Evolutionary conservation across 1,140 invertebrate genomes (phyloP), one percentile per base, ranked within the genome.

Genomic region (Drosophila pruinosa): DNA sequence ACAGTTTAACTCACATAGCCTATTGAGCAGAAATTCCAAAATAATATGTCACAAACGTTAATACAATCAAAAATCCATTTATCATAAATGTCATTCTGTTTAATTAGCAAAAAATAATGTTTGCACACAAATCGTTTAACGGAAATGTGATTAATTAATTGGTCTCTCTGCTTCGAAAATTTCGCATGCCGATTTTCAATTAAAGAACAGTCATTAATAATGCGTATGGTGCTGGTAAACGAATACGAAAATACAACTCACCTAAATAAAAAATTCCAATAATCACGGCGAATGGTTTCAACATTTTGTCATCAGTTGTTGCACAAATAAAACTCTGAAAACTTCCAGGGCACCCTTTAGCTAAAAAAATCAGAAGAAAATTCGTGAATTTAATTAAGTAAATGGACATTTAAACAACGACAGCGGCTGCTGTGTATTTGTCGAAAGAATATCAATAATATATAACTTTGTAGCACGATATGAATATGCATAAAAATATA

Each of bases 251-350:
- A 24, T 17, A 26, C 36, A 28, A 88, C 82, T 88, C 31, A 88
- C 82, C 82, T 67, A 88, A 88, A 82, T 89, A 89, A 75, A 88
- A 88, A 88, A 88, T 68, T 22, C 75, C 83, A 62, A 88, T 88
- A 78, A 88, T 88, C 67, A 88, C 38, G 57, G 82, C 48, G 28
- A 88, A 68, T 34, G 79, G 83, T 52, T 82, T 88, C 67, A 82
- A 65, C 82, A 88, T 88, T 75, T 88, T 88, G 82, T 82, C 83
- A 69, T 73, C 59, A 54, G 68, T 70, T 88, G 47, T 69, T 52
- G 52, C 41, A 67, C 78, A 77, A 80, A 76, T 69, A 31, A 53
- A 86, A 70, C 57, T 41, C 72, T 73, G 59, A 76, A 56, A 63
- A 19, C 63, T 38, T 41, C 21, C 22, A 63, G 12, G 28, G 10